phyloP scores from a whole-genome alignment of 2,888 invertebrate genomes.

The Helicoverpa assulta region DNA sequence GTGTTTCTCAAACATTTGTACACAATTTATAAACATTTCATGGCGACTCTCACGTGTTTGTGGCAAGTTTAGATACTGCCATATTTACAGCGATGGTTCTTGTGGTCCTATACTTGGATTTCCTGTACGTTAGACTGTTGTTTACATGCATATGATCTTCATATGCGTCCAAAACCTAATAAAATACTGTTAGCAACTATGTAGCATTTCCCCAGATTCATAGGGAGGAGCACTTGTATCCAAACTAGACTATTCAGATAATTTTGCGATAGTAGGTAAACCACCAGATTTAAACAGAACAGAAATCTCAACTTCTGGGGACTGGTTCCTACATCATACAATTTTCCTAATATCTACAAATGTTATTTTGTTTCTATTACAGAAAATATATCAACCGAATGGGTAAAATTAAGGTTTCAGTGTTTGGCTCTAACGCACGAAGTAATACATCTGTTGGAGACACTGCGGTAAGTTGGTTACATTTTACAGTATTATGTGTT shows the following conservation, averaged over 20 bases:
- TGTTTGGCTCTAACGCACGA: conserved; percentile 93
- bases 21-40: conserved; percentile 49
- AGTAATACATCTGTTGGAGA: conserved; percentile 92
- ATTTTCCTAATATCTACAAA: background rate
- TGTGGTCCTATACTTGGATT: conserved; percentile 40
- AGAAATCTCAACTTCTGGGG: background rate
- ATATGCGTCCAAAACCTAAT: background rate
- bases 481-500: conserved; percentile 71
- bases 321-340: background rate
- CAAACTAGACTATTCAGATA: too few relatives aligned
- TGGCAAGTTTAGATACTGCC: conserved; percentile 15
- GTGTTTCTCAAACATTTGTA: conserved; percentile 44
- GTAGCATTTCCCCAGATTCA: background rate
- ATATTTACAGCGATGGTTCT: conserved; percentile 37
- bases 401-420: conserved; percentile 95
- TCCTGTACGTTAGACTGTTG: conserved; percentile 14
- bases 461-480: conserved; percentile 89
- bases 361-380: conserved; percentile 71
- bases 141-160: background rate
- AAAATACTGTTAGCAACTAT: conserved; percentile 6
- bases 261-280: too few relatives aligned
- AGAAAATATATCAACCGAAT: conserved; percentile 93
- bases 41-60: conserved; percentile 10
- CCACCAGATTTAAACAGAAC: too few relatives aligned
- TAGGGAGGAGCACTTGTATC: too few relatives aligned